Base-by-base conservation (phyloP, 1,140 invertebrate species). In the Drosophila triauraria region DNA sequence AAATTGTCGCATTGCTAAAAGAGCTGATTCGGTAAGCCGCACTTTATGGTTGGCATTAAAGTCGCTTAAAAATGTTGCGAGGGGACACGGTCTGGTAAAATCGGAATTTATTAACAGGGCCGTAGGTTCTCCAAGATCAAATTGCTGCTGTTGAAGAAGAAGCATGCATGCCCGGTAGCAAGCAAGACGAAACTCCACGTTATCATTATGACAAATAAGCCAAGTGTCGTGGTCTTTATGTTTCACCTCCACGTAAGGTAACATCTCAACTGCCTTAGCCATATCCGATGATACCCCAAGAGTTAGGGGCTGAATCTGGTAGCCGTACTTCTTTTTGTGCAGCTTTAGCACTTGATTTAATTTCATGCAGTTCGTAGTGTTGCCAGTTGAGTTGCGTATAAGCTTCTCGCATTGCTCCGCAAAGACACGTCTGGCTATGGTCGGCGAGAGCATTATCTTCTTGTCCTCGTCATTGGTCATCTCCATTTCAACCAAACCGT, bases 401-500 rank as follows among this genome's bases (percentile, higher is more conserved):
- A 93, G 76, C 44, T 91, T 81, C 43, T 85, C 90, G 27, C 82
- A 80, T 64, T 93, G 91, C 32, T 92, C 82, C 7, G 91, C 80
- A 59, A 93, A 92, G 9, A 93, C 81, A 9, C 91, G 78, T 13
- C 91, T 75, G 0, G 92, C 93, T 30, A 92, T 68, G 42, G 82
- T 90, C 7, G 92, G 76, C 0, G 91, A 85, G 0, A 93, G 62
- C 38, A 78, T 69, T 2, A 93, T 91, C 58, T 91, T 92, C 38
- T 87, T 90, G 25, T 93, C 91, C 75, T 93, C 92, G 58, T 93
- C 91, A 42, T 60, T 91, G 25, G 60, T 84, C 13, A 76, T 35
- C 48, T 92, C 91, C 63, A 93, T 77, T 30, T 97, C 95, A 8
- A 99, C 95, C 13, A 97, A 95, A 50, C 98, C 96, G 0, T 98